Conservation (phyloP, 92 coral and sea anemone genomes). For the Galaxea fascicularis region DNA sequence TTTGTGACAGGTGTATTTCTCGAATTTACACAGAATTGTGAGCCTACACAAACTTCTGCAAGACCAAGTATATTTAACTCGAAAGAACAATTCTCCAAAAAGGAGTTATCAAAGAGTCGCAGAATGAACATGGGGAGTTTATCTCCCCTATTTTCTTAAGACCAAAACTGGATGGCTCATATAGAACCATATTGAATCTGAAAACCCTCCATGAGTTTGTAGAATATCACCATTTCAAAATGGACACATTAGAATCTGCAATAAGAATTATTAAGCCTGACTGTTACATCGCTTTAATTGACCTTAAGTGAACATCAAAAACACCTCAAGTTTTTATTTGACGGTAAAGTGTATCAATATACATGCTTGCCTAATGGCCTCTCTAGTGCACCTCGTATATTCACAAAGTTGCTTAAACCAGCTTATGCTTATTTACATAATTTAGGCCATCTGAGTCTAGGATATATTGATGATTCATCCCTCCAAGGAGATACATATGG, state of each 20-base stretch:
- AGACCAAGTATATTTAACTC: conserved; percentile 62
- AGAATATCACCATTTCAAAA: conserved; percentile 72
- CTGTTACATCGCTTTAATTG: conserved; percentile 71
- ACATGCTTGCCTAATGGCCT: conserved; percentile 73
- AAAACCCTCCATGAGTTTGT: conserved; percentile 60
- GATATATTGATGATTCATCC: conserved; percentile 74
- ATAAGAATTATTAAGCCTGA: conserved; percentile 65
- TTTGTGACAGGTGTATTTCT: no score
- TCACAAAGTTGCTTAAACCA: conserved; percentile 72
- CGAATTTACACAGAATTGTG: conserved; percentile 2
- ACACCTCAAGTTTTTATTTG: conserved; percentile 68
- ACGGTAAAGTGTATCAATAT: conserved; percentile 64
- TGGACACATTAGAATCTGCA: conserved; percentile 69
- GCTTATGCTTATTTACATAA: conserved; percentile 54
- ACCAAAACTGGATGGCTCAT: conserved; percentile 68
- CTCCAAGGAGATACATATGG: conserved; percentile 59
- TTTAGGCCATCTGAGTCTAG: conserved; percentile 64
- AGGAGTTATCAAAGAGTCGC: conserved; percentile 35
- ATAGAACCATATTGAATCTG: conserved; percentile 66
- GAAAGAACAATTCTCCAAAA: conserved; percentile 40
- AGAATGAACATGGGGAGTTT: conserved; percentile 52
- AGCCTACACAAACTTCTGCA: conserved; percentile 50
- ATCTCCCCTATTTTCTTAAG: conserved; percentile 68
- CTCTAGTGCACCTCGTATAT: conserved; percentile 74
- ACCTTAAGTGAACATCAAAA: conserved; percentile 64